phyloP scores from a whole-genome alignment of 2,797 vertebrate species.

The Eospalax fontanierii region DNA sequence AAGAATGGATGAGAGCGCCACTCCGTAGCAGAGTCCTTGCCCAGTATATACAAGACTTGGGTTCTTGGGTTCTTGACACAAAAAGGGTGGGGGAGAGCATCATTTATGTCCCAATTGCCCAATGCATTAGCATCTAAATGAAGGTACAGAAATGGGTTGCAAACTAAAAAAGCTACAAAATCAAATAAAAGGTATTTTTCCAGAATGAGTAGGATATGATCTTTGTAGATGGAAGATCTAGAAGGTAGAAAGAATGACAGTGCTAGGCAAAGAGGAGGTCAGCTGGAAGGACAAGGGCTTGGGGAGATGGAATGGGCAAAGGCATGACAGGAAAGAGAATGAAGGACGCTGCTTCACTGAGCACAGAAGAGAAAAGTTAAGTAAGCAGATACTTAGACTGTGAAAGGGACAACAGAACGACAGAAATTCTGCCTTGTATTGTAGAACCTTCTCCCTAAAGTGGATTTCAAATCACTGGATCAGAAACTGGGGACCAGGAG shows the following conservation, averaged over 20 bases:
- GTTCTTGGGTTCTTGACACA: not conserved
- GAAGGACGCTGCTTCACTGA: not conserved
- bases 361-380: not conserved
- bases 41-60: not conserved
- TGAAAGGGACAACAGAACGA: not conserved
- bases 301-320: rapidly evolving
- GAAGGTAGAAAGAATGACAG: not conserved
- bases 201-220: not conserved
- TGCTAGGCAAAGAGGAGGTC: not conserved
- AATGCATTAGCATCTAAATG: not conserved
- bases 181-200: not conserved
- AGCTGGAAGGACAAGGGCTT: not conserved
- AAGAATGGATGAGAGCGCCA: not conserved
- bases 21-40: not conserved
- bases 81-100: not conserved
- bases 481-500: not conserved
- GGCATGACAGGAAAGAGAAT: not conserved
- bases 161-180: not conserved
- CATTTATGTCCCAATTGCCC: not conserved
- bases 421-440: not conserved
- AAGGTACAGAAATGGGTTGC: not conserved
- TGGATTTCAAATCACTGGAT: not conserved
- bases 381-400: not conserved
- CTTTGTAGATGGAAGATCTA: not conserved
- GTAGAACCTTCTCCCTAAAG: not conserved